These are phyloP conservation scores for Drosophila ohnishii DNA, from an alignment of 1,140 invertebrate genomes.

Conservation along the genomic window DNA sequence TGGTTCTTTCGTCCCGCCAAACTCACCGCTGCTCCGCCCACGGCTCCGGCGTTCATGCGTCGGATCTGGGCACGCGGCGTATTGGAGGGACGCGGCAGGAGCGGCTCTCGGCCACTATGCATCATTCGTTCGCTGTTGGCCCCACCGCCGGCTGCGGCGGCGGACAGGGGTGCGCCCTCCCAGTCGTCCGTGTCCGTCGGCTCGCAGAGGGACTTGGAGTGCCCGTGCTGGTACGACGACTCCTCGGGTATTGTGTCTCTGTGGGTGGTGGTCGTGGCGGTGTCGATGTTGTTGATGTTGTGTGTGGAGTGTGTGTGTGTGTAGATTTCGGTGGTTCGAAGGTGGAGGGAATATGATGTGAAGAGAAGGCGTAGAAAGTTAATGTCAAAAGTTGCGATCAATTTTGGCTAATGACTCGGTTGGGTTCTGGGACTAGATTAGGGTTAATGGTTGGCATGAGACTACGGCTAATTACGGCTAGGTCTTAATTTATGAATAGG, in stretches of 20 bases:
- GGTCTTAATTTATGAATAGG: slow-evolving; percentile 15
- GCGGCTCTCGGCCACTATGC: slow-evolving; percentile 66
- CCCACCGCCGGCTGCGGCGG: slow-evolving; percentile 32
- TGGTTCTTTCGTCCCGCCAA: slow-evolving; percentile 61
- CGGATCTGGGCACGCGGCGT: slow-evolving; percentile 78
- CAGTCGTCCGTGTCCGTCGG: slow-evolving; percentile 74
- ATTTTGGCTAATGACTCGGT: slow-evolving; percentile 52
- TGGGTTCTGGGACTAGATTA: slow-evolving; percentile 22
- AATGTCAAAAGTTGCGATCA: slow-evolving; percentile 70
- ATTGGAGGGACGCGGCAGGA: slow-evolving; percentile 68
- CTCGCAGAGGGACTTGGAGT: slow-evolving; percentile 81
- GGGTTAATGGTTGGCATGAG: slow-evolving; percentile 52
- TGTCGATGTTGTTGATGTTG: slow-evolving; percentile 39
- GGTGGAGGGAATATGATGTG: slow-evolving; percentile 57
- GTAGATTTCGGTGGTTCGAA: slow-evolving; percentile 26
- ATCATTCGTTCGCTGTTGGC: slow-evolving; percentile 59
- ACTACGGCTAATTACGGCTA: slow-evolving; percentile 45
- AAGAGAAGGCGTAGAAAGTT: slow-evolving; percentile 77
- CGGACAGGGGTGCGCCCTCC: slow-evolving; percentile 62
- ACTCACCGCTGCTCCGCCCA: slow-evolving; percentile 52
- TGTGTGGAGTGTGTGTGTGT: slow-evolving; percentile 33
- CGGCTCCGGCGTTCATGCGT: slow-evolving; percentile 67
- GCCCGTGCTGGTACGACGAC: slow-evolving; percentile 73
- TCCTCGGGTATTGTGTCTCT: slow-evolving; percentile 83
- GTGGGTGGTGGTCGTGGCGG: slow-evolving; percentile 36